phyloP scores from a whole-genome alignment of 2,888 invertebrate genomes.

The Patella pellucida region DNA sequence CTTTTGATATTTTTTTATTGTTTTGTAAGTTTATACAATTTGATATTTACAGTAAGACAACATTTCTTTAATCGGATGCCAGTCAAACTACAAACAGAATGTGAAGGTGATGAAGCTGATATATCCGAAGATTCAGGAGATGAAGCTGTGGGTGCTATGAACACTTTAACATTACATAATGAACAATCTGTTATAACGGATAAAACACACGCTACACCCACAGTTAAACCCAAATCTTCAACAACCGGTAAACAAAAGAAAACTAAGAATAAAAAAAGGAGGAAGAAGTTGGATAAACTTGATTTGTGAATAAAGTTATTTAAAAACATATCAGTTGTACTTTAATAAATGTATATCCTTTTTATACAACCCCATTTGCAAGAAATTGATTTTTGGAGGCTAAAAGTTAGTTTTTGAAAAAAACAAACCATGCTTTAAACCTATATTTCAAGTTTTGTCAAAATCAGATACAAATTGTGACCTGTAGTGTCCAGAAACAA shows the following conservation, averaged over 20 bases:
- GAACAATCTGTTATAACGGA: neutral
- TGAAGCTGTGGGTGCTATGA: neutral
- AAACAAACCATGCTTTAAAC: too few species aligned
- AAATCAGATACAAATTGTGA: too few species aligned
- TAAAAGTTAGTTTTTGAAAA: too few species aligned
- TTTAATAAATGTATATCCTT: too few species aligned
- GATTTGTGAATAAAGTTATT: too few species aligned
- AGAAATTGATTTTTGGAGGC: too few species aligned
- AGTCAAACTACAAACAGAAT: conserved; percentile 39
- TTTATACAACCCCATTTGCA: too few species aligned
- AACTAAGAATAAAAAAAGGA: conserved; percentile 38
- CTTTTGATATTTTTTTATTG: too few species aligned
- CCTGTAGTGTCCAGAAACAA: too few species aligned
- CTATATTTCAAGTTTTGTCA: too few species aligned
- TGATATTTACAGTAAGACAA: conserved; percentile 38
- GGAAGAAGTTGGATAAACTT: conserved; percentile 21
- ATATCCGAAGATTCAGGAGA: conserved; percentile 21
- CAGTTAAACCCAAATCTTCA: conserved; percentile 10
- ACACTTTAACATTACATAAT: conserved; percentile 12
- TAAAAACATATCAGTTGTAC: too few species aligned
- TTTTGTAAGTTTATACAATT: too few species aligned
- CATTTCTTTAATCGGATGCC: conserved; percentile 46
- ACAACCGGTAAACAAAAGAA: conserved; percentile 18
- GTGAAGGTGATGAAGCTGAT: conserved; percentile 37
- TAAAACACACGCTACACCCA: conserved; percentile 15